Base-by-base conservation (phyloP, 2,113 vertebrate species). In the Ophiodon elongatus region DNA sequence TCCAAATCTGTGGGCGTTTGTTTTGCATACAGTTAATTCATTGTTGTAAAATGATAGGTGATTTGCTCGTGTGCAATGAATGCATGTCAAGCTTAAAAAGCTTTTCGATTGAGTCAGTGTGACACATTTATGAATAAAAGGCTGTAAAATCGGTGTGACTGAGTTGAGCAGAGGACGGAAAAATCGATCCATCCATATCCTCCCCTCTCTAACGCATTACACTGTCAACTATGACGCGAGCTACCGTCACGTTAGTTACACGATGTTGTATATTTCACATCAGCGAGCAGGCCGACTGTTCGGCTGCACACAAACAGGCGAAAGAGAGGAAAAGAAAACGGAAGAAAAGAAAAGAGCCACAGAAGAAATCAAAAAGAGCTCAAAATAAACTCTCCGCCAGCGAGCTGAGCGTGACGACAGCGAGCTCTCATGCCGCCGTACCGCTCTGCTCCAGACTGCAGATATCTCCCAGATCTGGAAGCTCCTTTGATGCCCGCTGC, bases 121-220 rank as follows among this genome's bases (percentile, higher is more conserved):
- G 69, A 81, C 83, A 84, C 62, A 31, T 86, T 75, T 72, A 72
- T 47, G 73, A 77, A 71, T 59, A 69, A 76, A 80, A 62, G 70
- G 60, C 25, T 23, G 71, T 33, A 76, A n/a, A 65, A 72, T 63
- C 0, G 0, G 31, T 47, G 57, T 15, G 73, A 59, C 59, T n/a
- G 29, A 37, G 29, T 29, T 50, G 29, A 43, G 59, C 27, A 25
- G 25, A 0, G 2, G 64, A 3, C 1, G 5, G 37, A 7, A 11
- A 37, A 68, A 72, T 45, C n/a, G 2, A 57, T 79, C 65, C 70
- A 7, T 41, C 31, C 43, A 33, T 63, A 35, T 39, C 27, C 3
- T 35, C 45, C 31, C 35, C n/a, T 47, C 7, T 11, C 1, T 4
- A 76, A 67, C 35, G 2, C 52, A 69, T 69, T 60, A 69, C 39